Base-by-base conservation (phyloP, 2,888 invertebrate species). In the Timema cristinae region DNA sequence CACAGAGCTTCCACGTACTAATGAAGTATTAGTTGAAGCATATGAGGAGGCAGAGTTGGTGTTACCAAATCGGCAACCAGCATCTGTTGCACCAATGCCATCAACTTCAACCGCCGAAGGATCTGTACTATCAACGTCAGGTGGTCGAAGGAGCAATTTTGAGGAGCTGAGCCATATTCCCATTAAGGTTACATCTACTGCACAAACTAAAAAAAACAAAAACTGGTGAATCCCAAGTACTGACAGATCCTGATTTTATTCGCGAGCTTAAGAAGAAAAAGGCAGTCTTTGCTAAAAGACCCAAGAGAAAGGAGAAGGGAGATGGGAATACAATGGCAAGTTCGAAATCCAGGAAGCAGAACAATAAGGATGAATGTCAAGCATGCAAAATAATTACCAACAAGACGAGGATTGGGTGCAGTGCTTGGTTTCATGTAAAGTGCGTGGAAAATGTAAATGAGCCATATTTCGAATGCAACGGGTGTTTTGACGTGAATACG, bases 141-240 rank as follows among this genome's bases (percentile, higher is more conserved):
- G 1, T 48, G 32, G 47, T 8, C 63, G 16, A 63, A 16, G 8
- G 13, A 63, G 13, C 63, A 63, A 16, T 32, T 63, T 63, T 32
- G 63, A 63, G 47, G 63, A 63, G 16, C 63, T 63, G 63, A 63
- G 63, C 63, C 63, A 1, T 5, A 32, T 63, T 63, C 63, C 63
- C 63, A 63, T 63, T 63, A 63, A 5, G 63, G 32, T 5, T 63
- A 63, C 63, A 63, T 32, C 16, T 63, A 63, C 7, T 63, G 16
- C 32, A 15, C 63, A 63, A 10, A 63, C 32, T 47, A 59, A 32
- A 15, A 59, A 59, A 5, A 11, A 5, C 6, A 63, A 63, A 63
- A 16, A 32, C 32, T 15, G 63, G 63, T 32, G 63, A 63, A 2
- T 63, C 63, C 32, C 7, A 15, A 15, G 48, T 63, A 63, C 63